phyloP scores from a whole-genome alignment of 1,140 invertebrate genomes.

The Brachystomella parvula region DNA sequence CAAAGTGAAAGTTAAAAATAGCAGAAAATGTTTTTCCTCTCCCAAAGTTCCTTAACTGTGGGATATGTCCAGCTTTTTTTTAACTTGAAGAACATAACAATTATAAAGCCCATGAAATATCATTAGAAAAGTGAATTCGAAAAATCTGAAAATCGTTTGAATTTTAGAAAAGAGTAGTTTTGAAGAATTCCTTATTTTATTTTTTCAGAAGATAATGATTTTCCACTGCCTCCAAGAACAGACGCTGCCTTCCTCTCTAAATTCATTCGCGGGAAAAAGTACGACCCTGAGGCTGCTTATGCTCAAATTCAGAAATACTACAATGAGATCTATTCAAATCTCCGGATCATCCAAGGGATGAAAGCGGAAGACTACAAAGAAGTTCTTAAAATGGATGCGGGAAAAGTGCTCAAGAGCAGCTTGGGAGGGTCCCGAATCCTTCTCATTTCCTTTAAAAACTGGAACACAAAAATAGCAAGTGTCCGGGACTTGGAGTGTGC shows the following conservation, averaged over 20 bases:
- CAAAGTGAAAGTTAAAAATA: no score
- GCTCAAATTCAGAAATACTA: not conserved
- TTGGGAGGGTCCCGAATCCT: not conserved
- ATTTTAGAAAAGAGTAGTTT: no score
- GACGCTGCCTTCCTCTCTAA: not conserved
- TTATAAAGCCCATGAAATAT: no score
- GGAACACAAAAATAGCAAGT: not conserved
- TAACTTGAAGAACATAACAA: no score
- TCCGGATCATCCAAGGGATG: not conserved
- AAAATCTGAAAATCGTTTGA: no score
- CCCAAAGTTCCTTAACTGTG: no score
- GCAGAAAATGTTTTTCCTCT: no score
- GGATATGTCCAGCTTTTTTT: no score
- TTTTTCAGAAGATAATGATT: not conserved
- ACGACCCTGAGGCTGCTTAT: not conserved
- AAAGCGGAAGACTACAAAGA: not conserved
- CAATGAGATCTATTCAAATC: not conserved
- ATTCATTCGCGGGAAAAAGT: slow-evolving; percentile 2
- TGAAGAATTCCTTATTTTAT: no score
- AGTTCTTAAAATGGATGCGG: not conserved
- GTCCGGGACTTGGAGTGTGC: not conserved
- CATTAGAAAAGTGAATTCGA: no score
- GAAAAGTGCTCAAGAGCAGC: not conserved
- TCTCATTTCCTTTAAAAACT: not conserved
- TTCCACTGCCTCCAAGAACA: not conserved